Base-by-base conservation (phyloP, 2,888 invertebrate genomes). In the Chrysolina americana region DNA sequence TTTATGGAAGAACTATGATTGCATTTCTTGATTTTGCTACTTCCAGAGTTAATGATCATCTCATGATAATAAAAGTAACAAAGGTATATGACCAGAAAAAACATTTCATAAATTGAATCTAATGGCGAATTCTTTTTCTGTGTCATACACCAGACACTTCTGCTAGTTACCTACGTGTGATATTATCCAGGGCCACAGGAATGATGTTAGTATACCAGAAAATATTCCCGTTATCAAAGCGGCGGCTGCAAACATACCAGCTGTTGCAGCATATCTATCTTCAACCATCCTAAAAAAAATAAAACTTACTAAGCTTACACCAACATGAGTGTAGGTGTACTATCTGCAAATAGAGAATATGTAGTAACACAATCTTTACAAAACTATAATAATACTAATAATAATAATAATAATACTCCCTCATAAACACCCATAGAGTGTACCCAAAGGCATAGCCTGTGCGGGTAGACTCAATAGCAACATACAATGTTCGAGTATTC, bases 191-290 rank as follows among this genome's bases (percentile, higher is more conserved):
- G 96, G 94, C 88, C 94, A 92, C 56, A 93, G 83, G 81, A 94
- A 91, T 0, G 95, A 92, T 86, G 94, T 94, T 77, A 92, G 85
- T 75, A 98, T 92, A n/a, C 98, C 98, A 10, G 89, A 84, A 75
- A 96, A 93, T 65, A 98, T 94, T 62, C 98, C 98, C 0, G 96
- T 93, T 44, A 98, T 94, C 1, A 99, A 91, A 83, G 94, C 94
- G 21, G 99, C 98, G 0, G 96, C 97, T 56, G 96, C 98, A 87
- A 97, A 95, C 99, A 99, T 99, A 73, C 98, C 98, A 0, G 98
- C 98, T 0, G 93, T 94, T 0, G 94, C 89, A 17, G 96, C 94
- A 87, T 96, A 90, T 83, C 95, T 93, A 0, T 94, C 92, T n/a
- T 95, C 93, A 17, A 96, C 96, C 50, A 91, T 92, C 78, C 96